Percentiles rank a stretch among this genome's conserved stretches.
Evolutionary conservation across 2,113 vertebrate genomes (phyloP).

Genomic region (Halichoeres trimaculatus): DNA sequence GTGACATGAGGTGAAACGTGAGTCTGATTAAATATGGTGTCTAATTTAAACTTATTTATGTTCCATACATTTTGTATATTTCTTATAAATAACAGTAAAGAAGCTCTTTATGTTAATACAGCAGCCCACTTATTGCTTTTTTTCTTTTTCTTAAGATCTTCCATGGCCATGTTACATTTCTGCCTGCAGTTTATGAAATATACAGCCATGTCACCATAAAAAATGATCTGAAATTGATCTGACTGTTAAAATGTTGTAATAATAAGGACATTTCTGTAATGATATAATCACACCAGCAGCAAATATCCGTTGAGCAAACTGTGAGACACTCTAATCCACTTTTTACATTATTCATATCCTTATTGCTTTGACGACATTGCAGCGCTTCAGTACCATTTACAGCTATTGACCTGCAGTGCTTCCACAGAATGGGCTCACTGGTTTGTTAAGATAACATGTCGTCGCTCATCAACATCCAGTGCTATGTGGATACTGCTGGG

Average conservation of each 20-base stretch:
- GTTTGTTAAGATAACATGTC: conserved; percentile 26
- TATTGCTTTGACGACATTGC: conserved; percentile 4
- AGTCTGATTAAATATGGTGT: conserved; percentile 55
- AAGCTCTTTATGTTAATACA: conserved; percentile 4
- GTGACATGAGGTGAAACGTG: conserved; percentile 51
- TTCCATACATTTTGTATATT: conserved; percentile 1
- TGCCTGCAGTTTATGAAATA: conserved; percentile 35
- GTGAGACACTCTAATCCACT: conserved; percentile 16
- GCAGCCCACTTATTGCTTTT: background rate
- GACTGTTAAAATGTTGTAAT: conserved; percentile 45
- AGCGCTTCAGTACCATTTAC: conserved; percentile 23
- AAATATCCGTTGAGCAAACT: conserved; percentile 33
- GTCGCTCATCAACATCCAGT: conserved; percentile 20
- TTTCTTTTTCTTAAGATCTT: conserved; percentile 21
- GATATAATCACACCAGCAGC: conserved; percentile 42
- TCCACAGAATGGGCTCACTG: conserved; percentile 9
- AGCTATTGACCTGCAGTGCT: conserved; percentile 33
- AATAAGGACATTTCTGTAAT: conserved; percentile 48
- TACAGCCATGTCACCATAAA: conserved; percentile 25
- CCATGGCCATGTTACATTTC: conserved; percentile 3
- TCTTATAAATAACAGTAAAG: background rate
- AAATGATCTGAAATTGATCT: conserved; percentile 47
- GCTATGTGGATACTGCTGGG: conserved; percentile 4
- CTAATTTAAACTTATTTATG: conserved; percentile 34
- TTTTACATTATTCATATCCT: conserved; percentile 42